Evolutionary conservation across 2,888 invertebrate species (phyloP).

Genomic region (Harpagoxenus sublaevis): DNA sequence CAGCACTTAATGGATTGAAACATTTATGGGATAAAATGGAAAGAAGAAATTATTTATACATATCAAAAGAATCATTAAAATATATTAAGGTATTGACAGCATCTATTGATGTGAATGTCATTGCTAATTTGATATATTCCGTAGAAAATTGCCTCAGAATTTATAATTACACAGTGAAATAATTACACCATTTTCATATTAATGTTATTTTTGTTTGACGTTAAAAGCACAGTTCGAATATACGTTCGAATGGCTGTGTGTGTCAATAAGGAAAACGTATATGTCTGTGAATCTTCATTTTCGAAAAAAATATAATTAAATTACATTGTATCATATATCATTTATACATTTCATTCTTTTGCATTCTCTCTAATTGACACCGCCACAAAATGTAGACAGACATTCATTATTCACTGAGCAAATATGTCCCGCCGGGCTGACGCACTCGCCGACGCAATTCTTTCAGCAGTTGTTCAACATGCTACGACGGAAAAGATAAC

Average conservation of each 20-base stretch:
- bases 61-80: neutral
- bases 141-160: neutral
- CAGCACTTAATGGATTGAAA: neutral
- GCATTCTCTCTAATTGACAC: neutral
- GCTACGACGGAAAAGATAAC: slow-evolving; percentile 17
- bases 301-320: neutral
- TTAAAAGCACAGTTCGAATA: neutral
- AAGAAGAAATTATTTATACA: neutral
- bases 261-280: neutral
- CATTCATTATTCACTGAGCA: neutral
- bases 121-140: neutral
- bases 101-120: neutral
- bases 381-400: neutral
- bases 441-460: neutral
- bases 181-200: neutral
- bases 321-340: neutral
- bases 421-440: neutral
- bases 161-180: neutral
- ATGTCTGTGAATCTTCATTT: neutral
- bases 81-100: neutral
- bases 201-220: neutral
- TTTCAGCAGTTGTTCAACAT: neutral
- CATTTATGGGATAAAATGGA: neutral
- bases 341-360: neutral
- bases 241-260: neutral